Evolutionary conservation across 2,888 invertebrate species (phyloP), one percentile per base, ranked within the genome.

Genomic region (Leistus spinibarbis): DNA sequence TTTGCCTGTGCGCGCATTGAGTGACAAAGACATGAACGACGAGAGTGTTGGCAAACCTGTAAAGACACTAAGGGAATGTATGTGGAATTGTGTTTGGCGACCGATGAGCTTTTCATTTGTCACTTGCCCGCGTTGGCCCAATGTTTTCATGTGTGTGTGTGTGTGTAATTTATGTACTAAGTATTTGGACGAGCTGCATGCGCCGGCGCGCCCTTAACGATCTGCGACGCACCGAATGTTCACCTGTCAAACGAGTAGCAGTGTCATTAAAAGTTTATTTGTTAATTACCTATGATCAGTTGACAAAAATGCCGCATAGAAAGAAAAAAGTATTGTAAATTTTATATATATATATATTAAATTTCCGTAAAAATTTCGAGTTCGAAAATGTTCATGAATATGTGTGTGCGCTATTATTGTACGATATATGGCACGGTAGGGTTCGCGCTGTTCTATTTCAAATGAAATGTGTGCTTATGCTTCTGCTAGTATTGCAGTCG

Each of bases 211-310:
- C 62, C 64, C 54, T 16, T 66, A 72, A 72, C 65, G 72, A 72
- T 66, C 69, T 60, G 57, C 64, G 72, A 66, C 72, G 65, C 65
- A 72, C 65, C 53, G 62, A 66, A 73, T 67, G 73, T 67, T 73
- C 66, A 73, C 73, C 73, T 67, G 67, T 60, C 67, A 73, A 73
- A 67, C 62, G 73, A 54, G 67, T 67, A 54, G 73, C 73, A 73
- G 73, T 67, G 67, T 67, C 73, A 73, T 67, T 73, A 67, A 73
- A 67, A 73, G 40, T 73, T 73, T 67, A 67, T 73, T 73, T 62
- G 73, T 60, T 73, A 73, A 73, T 73, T 73, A 73, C 73, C 67
- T 40, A 65, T 54, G 67, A 67, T 60, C 19, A 73, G 67, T 67
- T 73, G 73, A 73, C 73, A 67, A 73, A 73, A 73, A 66, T 73